Evolutionary conservation across 2,888 invertebrate species (phyloP).

Genomic region (Tolmerus cingulatus): DNA sequence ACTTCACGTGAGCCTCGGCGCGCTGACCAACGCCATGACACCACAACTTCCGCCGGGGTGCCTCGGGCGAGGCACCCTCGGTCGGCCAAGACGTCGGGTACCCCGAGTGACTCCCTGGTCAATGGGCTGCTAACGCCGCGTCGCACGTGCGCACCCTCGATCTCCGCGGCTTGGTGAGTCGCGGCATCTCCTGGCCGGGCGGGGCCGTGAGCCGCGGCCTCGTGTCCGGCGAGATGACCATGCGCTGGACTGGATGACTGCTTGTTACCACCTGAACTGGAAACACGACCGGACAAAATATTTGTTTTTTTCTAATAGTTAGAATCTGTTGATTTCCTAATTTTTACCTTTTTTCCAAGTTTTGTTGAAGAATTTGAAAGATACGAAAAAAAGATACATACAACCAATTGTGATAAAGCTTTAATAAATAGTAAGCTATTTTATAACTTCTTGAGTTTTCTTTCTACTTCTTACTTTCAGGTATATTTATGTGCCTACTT

Average conservation of each 20-base stretch:
- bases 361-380: constrained; percentile 36
- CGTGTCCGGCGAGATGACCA: background rate
- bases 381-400: background rate
- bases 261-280: background rate
- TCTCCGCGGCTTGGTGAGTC: background rate
- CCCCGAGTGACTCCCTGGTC: constrained; percentile 6
- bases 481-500: too few relatives aligned
- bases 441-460: background rate
- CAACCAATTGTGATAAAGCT: constrained; percentile 40
- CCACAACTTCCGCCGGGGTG: background rate
- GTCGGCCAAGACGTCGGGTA: constrained; percentile 25
- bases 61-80: constrained; percentile 2
- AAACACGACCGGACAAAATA: constrained; percentile 24
- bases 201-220: background rate
- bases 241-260: background rate
- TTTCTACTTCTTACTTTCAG: background rate
- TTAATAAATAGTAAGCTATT: constrained; percentile 42
- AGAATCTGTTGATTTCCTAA: constrained; percentile 30
- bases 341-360: constrained; percentile 14
- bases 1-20: constrained; percentile 44
- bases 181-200: background rate
- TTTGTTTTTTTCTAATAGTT: background rate
- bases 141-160: background rate
- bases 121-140: background rate
- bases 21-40: constrained; percentile 6